phyloP scores from a whole-genome alignment of 2,888 invertebrate species.

The Acanthosepion lycidas region DNA sequence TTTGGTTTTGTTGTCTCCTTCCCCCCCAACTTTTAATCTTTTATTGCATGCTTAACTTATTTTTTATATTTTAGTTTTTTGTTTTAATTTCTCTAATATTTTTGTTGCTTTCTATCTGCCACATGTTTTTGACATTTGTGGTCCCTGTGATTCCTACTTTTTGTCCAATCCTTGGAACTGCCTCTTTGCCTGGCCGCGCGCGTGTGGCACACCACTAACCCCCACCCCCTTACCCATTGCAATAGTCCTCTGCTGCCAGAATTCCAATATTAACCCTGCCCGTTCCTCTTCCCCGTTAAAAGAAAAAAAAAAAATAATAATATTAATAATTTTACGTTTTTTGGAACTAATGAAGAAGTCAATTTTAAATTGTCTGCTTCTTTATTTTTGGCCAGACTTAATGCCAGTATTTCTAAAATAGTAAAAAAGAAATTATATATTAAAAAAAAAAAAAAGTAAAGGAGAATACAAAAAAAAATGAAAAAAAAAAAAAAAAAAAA shows the following conservation, averaged over 20 bases:
- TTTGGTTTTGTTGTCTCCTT: neutral
- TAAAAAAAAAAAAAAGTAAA: too few relatives aligned
- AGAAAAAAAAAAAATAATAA: neutral
- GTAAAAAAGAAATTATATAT: neutral
- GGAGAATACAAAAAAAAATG: too few relatives aligned
- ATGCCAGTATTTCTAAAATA: slow-evolving; percentile 33
- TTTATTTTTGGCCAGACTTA: slow-evolving; percentile 22
- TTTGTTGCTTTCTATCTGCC: too few relatives aligned
- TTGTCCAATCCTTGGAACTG: neutral
- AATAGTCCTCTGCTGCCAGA: slow-evolving; percentile 33
- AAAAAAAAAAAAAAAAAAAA: too few relatives aligned
- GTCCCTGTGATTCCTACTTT: neutral
- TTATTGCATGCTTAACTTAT: neutral
- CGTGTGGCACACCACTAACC: too few relatives aligned
- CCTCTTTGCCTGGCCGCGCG: neutral
- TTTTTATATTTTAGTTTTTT: neutral
- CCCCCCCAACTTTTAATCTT: neutral
- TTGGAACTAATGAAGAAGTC: neutral
- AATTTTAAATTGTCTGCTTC: neutral
- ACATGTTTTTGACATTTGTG: neutral
- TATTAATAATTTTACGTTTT: neutral
- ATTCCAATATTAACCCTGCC: neutral
- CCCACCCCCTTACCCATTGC: neutral
- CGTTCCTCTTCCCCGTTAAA: neutral
- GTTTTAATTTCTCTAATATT: neutral